These are phyloP conservation scores for Antennarius striatus DNA, from an alignment of 2,113 vertebrate species.

Conservation along the genomic window DNA sequence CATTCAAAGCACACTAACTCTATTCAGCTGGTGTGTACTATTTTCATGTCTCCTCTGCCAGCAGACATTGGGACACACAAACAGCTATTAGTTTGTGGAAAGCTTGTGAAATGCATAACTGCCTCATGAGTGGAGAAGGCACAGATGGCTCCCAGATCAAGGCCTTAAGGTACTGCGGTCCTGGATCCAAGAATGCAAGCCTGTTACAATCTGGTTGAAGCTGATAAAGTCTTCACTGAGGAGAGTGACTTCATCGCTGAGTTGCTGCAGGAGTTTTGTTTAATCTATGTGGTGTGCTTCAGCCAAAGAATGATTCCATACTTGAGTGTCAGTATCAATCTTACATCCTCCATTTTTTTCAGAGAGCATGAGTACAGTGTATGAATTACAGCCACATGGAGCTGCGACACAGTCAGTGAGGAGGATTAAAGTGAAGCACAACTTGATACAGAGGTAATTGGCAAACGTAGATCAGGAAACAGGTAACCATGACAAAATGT, in stretches of 20 bases:
- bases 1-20: constrained; percentile 22
- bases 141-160: constrained; percentile 67
- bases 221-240: constrained; percentile 43
- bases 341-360: constrained; percentile 13
- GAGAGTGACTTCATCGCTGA: constrained; percentile 29
- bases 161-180: constrained; percentile 41
- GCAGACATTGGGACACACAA: constrained; percentile 49
- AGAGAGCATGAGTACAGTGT: not conserved
- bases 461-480: constrained; percentile 1
- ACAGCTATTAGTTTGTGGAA: constrained; percentile 48
- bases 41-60: constrained; percentile 42
- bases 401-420: constrained; percentile 4
- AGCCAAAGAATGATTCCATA: constrained; percentile 33
- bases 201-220: constrained; percentile 45
- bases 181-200: constrained; percentile 30
- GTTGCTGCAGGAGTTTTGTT: constrained; percentile 35
- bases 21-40: constrained; percentile 42
- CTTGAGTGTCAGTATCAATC: constrained; percentile 35
- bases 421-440: too few species aligned
- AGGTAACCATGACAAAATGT: constrained; percentile 17
- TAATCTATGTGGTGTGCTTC: constrained; percentile 23
- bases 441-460: constrained; percentile 3
- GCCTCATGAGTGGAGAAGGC: constrained; percentile 47
- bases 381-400: constrained; percentile 14
- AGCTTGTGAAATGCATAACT: constrained; percentile 58